Conservation (phyloP, 1,140 invertebrate genomes). For the Zaprionus gabonicus region DNA sequence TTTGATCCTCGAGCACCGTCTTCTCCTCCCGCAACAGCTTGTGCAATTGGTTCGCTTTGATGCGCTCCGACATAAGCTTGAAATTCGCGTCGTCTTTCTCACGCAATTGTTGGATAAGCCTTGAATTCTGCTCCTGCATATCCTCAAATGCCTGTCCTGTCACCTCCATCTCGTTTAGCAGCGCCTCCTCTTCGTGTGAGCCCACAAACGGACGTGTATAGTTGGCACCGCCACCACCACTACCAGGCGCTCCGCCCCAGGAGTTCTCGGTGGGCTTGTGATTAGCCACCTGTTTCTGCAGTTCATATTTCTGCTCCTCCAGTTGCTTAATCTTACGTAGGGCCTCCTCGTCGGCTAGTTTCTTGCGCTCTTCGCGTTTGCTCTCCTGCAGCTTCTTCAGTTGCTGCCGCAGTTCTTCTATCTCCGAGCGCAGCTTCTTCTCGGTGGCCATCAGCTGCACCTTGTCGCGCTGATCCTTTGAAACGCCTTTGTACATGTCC, state of each 20-base stretch:
- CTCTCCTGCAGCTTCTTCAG: constrained; percentile 95
- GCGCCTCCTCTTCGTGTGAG: constrained; percentile 95
- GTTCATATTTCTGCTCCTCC: constrained; percentile 94
- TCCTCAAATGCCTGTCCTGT: constrained; percentile 99
- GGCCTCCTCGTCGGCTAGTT: constrained; percentile 97
- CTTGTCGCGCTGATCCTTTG: constrained; percentile 98
- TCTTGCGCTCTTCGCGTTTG: constrained; percentile 95
- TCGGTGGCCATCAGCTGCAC: constrained; percentile 98
- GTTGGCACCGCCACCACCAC: constrained; percentile 55
- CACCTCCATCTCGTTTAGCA: constrained; percentile 99
- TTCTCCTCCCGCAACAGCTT: constrained; percentile 96
- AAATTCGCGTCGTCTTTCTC: constrained; percentile 99
- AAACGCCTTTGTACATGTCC: constrained; percentile 98
- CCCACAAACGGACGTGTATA: constrained; percentile 87
- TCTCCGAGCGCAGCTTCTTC: constrained; percentile 94
- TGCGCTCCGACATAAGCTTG: constrained; percentile 99
- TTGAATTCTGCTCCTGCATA: constrained; percentile 99
- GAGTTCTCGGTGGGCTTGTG: constrained; percentile 92
- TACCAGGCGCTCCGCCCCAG: constrained; percentile 82
- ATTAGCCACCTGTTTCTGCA: constrained; percentile 92
- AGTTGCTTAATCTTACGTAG: constrained; percentile 97
- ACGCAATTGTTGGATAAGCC: constrained; percentile 96
- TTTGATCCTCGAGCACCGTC: constrained; percentile 85
- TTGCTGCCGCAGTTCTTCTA: constrained; percentile 94
- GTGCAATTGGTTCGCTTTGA: constrained; percentile 98